Percentiles rank a stretch among this genome's conserved stretches.
phyloP scores from a whole-genome alignment of 2,888 invertebrate genomes.

The Clostera curtula region DNA sequence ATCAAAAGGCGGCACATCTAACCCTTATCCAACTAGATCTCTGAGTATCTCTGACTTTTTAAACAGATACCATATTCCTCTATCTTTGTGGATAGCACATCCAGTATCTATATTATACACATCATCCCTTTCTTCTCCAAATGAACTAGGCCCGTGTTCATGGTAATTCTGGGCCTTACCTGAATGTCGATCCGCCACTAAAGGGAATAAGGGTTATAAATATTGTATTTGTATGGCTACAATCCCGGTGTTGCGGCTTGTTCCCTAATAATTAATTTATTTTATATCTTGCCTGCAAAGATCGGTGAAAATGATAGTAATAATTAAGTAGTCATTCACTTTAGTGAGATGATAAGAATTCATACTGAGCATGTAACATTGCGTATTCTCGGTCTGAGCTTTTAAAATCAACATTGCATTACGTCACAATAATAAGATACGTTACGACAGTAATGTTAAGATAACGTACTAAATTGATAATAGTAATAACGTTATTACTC shows the following conservation, averaged over 20 bases:
- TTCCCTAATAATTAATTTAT: constrained; percentile 12
- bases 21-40: too few species aligned
- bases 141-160: constrained; percentile 57
- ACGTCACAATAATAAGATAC: too few species aligned
- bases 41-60: not conserved
- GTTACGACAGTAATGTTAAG: too few species aligned
- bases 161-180: constrained; percentile 59
- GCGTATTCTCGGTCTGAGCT: too few species aligned
- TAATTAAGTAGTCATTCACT: constrained; percentile 1
- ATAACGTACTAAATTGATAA: too few species aligned
- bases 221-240: constrained; percentile 35
- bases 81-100: constrained; percentile 15
- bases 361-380: too few species aligned
- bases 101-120: constrained; percentile 21
- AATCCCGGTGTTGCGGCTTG: constrained; percentile 15
- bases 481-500: too few species aligned
- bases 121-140: constrained; percentile 38
- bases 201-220: constrained; percentile 43
- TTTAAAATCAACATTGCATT: too few species aligned
- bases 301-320: not conserved
- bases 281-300: not conserved
- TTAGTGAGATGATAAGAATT: too few species aligned
- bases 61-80: not conserved
- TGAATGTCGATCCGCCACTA: constrained; percentile 49
- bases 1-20: too few species aligned